Base-by-base conservation (phyloP, 2,888 invertebrate genomes). In the Acronicta psi region DNA sequence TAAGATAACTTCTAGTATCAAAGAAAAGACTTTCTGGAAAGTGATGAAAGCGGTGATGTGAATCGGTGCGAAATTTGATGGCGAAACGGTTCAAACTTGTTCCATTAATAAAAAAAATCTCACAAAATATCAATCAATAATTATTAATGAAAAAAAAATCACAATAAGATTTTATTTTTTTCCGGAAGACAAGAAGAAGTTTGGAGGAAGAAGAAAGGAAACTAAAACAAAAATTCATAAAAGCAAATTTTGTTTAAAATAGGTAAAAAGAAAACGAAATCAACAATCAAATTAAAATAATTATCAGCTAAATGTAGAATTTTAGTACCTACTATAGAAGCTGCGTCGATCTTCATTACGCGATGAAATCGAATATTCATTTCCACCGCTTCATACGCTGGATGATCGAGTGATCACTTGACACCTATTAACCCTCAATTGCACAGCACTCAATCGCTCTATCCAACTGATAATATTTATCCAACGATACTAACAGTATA, bases 341-440 rank as follows among this genome's bases (percentile, higher is more conserved):
- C 40, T 18, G 53, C 37, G 29, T 41, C 51, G 31, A 23, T 59
- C 59, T 65, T 59, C 50, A 70, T 66, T 46, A 50, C 46, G 53
- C 59, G 49, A 59, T 65, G 59, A 59, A 41, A 71, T 65, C 37
- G 67, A 64, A 58, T 43, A 59, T 59, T 51, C 53, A 41, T 71
- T 71, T 34, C 8, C 16, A 59, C 1, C 46, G 54, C 53, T 65
- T 50, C 50, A 65, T 54, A 51, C 50, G 40, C 23, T 20, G 41
- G 40, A 59, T 68, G 67, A 68, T 68, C 43, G 72, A 68, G 67
- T 59, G 53, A 54, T 17, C 66, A 14, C 47, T 68, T 68, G 72
- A 65, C 71, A 71, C 59, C 46, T 71, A 71, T 68, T 68, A 59
- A 65, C 59, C 59, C 51, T 54, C 50, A 65, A 51, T 65, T 59